These are phyloP conservation scores for Tetramorium alpestre DNA, from an alignment of 1,140 invertebrate species.

Conservation along the genomic window DNA sequence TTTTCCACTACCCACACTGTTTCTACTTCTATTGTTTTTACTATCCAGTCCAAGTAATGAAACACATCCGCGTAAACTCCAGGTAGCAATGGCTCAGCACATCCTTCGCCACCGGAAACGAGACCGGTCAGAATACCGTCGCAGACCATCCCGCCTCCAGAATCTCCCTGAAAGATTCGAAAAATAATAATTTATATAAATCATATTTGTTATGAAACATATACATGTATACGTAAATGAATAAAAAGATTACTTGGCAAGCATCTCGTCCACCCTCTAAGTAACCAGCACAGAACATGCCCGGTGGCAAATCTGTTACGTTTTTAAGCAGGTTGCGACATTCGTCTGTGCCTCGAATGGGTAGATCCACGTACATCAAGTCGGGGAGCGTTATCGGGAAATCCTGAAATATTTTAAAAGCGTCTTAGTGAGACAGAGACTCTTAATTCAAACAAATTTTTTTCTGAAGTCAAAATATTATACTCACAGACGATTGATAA, in stretches of 20 bases:
- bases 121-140: slow-evolving; percentile 84
- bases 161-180: slow-evolving; percentile 83
- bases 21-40: too few relatives aligned
- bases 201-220: not conserved
- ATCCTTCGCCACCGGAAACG: slow-evolving; percentile 87
- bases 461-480: not conserved
- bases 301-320: slow-evolving; percentile 85
- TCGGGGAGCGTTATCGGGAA: slow-evolving; percentile 53
- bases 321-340: slow-evolving; percentile 79
- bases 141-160: slow-evolving; percentile 85
- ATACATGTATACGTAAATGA: not conserved
- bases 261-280: slow-evolving; percentile 89
- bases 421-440: not conserved
- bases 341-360: slow-evolving; percentile 73
- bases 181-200: slow-evolving; percentile 12
- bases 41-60: slow-evolving; percentile 85
- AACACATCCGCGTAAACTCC: slow-evolving; percentile 86
- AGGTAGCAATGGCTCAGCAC: slow-evolving; percentile 85
- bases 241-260: slow-evolving; percentile 87
- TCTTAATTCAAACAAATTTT: not conserved
- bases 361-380: slow-evolving; percentile 83
- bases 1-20: not conserved
- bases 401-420: slow-evolving; percentile 60
- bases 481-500: slow-evolving; percentile 73
- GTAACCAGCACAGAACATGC: slow-evolving; percentile 91